phyloP scores from a whole-genome alignment of 1,140 invertebrate genomes.

The Schlechtendalia chinensis region DNA sequence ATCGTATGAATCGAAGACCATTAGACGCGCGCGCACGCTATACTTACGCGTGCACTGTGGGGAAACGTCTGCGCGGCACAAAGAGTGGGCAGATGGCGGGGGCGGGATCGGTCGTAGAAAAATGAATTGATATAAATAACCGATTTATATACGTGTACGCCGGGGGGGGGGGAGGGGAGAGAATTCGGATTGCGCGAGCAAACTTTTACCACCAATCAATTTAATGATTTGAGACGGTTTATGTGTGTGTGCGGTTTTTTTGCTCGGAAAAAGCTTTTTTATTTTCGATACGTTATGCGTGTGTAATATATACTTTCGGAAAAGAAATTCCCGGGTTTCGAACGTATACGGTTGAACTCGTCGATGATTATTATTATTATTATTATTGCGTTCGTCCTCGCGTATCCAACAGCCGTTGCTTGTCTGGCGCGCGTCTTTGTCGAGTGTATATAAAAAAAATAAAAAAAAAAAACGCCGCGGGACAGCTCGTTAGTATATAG shows the following conservation, averaged over 20 bases:
- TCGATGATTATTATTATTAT: background rate
- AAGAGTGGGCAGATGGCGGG: background rate
- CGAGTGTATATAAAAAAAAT: conserved; percentile 2
- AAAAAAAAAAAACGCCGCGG: conserved; percentile 8
- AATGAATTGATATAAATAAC: conserved; percentile 6
- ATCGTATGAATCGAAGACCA: conserved; percentile 28
- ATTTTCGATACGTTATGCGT: background rate
- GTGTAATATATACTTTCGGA: too few relatives aligned
- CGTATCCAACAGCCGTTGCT: background rate
- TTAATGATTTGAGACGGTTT: background rate
- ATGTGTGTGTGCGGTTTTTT: too few relatives aligned
- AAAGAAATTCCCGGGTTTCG: too few relatives aligned
- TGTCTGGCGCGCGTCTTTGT: background rate
- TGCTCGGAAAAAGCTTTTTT: too few relatives aligned
- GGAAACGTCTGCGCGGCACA: background rate
- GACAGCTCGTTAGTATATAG: background rate
- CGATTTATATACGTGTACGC: too few relatives aligned
- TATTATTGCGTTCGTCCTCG: too few relatives aligned
- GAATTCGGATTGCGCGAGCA: background rate
- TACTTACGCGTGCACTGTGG: background rate
- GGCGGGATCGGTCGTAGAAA: background rate
- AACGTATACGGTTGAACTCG: background rate
- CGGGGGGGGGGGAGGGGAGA: background rate
- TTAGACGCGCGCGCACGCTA: background rate
- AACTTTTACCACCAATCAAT: conserved; percentile 28